A percentile compares a stretch with the other conserved stretches of the same genome.
These are phyloP conservation scores for Ptychadena robeensis DNA, from an alignment of 2,797 vertebrate species.

Conservation along the genomic window DNA sequence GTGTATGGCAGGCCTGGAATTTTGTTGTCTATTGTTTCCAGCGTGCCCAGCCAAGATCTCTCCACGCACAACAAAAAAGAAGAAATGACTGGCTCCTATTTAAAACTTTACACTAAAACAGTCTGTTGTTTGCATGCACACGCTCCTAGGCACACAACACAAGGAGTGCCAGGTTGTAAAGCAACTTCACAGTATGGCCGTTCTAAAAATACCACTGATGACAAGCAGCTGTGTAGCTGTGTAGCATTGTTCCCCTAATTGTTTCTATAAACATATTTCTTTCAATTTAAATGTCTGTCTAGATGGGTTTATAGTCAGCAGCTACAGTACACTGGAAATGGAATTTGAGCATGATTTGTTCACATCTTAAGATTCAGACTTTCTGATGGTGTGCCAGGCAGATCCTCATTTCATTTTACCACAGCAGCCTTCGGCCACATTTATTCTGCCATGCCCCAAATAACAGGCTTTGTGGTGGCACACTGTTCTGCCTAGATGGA, in stretches of 20 bases:
- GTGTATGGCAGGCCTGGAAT: not conserved
- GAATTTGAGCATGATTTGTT: not conserved
- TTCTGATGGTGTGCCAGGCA: not conserved
- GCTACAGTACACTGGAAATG: not conserved
- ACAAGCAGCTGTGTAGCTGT: conserved; percentile 27
- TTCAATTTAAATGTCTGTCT: not conserved
- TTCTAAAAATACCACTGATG: conserved; percentile 20
- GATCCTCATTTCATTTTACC: no score
- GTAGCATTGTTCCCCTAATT: conserved; percentile 16
- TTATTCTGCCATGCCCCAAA: no score
- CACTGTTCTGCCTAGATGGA: no score
- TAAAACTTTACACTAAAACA: not conserved
- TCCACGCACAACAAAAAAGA: not conserved
- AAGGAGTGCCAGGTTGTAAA: conserved; percentile 33
- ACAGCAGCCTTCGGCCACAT: no score
- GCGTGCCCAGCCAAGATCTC: not conserved
- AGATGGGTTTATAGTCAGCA: not conserved
- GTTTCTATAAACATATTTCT: not conserved
- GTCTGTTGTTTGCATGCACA: conserved; percentile 18
- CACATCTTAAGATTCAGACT: not conserved
- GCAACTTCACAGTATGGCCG: conserved; percentile 1
- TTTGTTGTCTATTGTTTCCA: not conserved
- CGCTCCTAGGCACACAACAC: conserved; percentile 6
- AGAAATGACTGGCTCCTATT: not conserved
- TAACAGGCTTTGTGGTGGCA: no score